These are phyloP conservation scores for Parnassius smintheus DNA, from an alignment of 2,888 invertebrate species.

Conservation along the genomic window DNA sequence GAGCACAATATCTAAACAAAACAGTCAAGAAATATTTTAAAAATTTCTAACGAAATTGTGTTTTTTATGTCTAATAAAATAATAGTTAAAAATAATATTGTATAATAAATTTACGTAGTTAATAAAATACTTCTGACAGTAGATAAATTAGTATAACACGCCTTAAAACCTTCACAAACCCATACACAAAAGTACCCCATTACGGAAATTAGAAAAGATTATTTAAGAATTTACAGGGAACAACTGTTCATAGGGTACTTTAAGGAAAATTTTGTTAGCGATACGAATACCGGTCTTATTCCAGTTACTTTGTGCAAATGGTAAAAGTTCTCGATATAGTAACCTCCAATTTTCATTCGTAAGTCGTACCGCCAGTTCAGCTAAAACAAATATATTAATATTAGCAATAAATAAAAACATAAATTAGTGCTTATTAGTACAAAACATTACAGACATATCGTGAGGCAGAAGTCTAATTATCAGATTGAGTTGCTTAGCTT, in stretches of 20 bases:
- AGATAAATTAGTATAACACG: slow-evolving; percentile 3
- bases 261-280: slow-evolving; percentile 78
- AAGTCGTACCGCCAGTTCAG: slow-evolving; percentile 74
- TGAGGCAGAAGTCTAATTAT: background rate
- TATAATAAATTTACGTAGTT: too few species aligned
- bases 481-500: background rate
- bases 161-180: slow-evolving; percentile 21
- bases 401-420: too few species aligned
- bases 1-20: too few species aligned
- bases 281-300: slow-evolving; percentile 74
- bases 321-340: slow-evolving; percentile 80
- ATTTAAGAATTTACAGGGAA: slow-evolving; percentile 36
- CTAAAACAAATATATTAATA: slow-evolving; percentile 57
- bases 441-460: too few species aligned
- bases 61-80: too few species aligned
- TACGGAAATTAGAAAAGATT: too few species aligned
- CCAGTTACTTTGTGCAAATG: slow-evolving; percentile 78
- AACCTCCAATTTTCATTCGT: slow-evolving; percentile 83
- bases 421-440: too few species aligned
- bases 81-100: too few species aligned
- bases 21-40: too few species aligned
- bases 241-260: slow-evolving; percentile 72
- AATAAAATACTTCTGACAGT: too few species aligned
- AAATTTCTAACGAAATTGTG: too few species aligned
- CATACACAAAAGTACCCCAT: too few species aligned